Base-by-base conservation (phyloP, 2,797 vertebrate genomes). In the Rhabdomys pumilio region DNA sequence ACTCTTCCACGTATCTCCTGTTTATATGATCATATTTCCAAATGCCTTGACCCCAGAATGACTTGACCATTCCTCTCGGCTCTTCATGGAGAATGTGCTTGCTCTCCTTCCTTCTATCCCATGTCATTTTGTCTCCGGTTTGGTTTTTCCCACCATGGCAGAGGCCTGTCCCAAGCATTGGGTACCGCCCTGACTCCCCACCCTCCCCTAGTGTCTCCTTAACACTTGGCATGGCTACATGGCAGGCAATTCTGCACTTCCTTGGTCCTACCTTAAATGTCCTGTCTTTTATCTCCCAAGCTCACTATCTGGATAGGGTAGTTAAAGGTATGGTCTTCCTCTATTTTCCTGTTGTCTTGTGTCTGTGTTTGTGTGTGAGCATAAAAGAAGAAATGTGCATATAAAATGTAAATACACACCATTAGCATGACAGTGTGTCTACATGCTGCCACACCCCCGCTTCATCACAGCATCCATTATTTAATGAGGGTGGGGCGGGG, bases 251-350 rank as follows among this genome's bases (percentile, higher is more conserved):
- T 95, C 96, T 98, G 98, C 96, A 98, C 98, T 98, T 99, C 99
- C 99, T 99, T 98, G 99, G 99, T 98, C 99, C 99, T 99, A 99
- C 99, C 99, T 99, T 99, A 99, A 99, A 99, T 99, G 99, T 99
- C 99, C 98, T 99, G 99, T 99, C 99, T 99, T 99, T 99, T 99
- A 99, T 99, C 99, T 99, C 99, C 99, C 99, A 99, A 99, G 99
- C 99, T 99, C 99, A 99, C 99, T 99, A 99, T 99, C 99, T 99
- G 99, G 99, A 99, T 99, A 99, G 99, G 99, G 99, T 99, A 99
- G 99, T 99, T 99, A 99, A 99, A 99, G 99, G 99, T 99, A 99
- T 98, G 99, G 98, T 99, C 99, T 99, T 99, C 98, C 98, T 98
- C 98, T 97, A 95, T 98, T 96, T 95, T 90, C 98, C 97, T 98